Base-by-base conservation (phyloP, 2,113 vertebrate genomes). In the Menura novaehollandiae region DNA sequence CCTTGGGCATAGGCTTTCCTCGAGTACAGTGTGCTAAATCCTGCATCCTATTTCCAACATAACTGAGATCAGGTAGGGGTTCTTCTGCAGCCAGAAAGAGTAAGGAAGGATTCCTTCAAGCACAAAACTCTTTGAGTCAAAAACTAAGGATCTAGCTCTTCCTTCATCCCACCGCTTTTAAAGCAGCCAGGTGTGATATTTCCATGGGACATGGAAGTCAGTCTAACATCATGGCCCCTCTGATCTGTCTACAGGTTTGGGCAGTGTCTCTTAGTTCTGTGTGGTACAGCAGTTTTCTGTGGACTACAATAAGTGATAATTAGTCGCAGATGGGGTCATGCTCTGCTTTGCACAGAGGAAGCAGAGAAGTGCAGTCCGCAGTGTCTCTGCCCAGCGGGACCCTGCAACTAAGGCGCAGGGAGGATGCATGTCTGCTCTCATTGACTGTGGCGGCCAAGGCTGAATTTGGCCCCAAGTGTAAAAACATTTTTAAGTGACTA, bases 401-500 rank as follows among this genome's bases (percentile, higher is more conserved):
- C 73, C 69, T 66, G 73, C 80, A 92, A 6, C 72, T 72, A 60
- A 81, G 53, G 81, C 81, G 0, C 68, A 33, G n/a, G 24, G 60
- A 91, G 69, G 72, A 92, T 56, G 60, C 69, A 3, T 5, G 90
- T 72, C 93, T 95, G 76, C 30, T 89, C 68, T 75, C 88, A 72
- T 15, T 87, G 73, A 82, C 80, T 84, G 55, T 49, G 56, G 68
- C 10, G 0, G 91, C 88, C 91, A 93, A 90, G 47, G 56, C 83
- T 92, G 88, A 88, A 76, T 94, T 94, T 96, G 93, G 96, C 85
- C 91, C 76, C 60, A 46, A 89, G 73, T 91, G 76, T 60, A 62
- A 96, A 95, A 96, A 96, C 85, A 96, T 95, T 88, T 97, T 71
- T 24, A 94, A 93, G 69, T 89, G 76, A 81, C 95, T 96, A 96